Conservation (phyloP, 2,113 vertebrate species). For the Gavialis gangeticus region DNA sequence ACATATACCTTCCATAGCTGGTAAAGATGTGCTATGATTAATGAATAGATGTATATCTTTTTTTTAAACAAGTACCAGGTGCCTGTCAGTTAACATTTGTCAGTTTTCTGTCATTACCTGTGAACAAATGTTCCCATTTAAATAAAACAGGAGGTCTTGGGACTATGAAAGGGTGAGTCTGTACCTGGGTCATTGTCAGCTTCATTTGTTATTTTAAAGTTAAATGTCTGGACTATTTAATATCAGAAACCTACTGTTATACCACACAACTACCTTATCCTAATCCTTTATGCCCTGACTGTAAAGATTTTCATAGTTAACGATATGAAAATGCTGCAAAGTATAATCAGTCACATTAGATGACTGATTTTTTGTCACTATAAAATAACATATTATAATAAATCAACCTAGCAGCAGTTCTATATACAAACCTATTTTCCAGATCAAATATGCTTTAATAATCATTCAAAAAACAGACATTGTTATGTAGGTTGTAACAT, state of each 20-base stretch:
- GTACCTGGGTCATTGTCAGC: background rate
- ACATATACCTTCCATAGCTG: constrained; percentile 2
- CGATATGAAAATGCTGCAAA: background rate
- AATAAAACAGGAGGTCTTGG: background rate
- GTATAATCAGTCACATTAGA: background rate
- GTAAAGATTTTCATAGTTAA: background rate
- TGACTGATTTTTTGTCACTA: background rate
- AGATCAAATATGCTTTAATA: background rate
- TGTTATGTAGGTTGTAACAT: background rate
- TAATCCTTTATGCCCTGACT: background rate
- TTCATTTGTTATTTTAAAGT: constrained; percentile 44
- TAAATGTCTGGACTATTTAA: constrained; percentile 36
- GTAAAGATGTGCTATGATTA: constrained; percentile 36
- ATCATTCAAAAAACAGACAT: background rate
- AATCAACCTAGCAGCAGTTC: background rate
- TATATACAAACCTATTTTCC: background rate
- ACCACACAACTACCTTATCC: background rate
- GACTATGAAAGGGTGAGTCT: constrained; percentile 5
- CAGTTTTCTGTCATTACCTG: constrained; percentile 54
- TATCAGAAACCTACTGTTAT: background rate
- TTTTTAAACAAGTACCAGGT: constrained; percentile 37
- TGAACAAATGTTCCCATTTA: constrained; percentile 64
- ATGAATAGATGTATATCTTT: constrained; percentile 34
- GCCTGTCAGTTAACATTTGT: constrained; percentile 58
- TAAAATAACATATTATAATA: background rate